Base-by-base conservation (phyloP, 2,797 vertebrate genomes). In the Telmatherina bonti region DNA sequence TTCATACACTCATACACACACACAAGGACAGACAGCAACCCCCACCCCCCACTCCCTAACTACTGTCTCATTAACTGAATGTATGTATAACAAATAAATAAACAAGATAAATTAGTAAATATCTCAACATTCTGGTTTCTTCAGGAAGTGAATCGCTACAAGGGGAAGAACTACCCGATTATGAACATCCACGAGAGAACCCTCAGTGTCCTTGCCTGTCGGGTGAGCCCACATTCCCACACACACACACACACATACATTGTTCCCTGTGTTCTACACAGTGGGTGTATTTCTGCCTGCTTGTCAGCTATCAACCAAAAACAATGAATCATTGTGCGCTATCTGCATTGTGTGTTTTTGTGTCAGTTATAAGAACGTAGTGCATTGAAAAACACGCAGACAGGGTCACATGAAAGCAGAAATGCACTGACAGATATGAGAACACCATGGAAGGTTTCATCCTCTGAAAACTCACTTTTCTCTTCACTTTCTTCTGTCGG, bases 151-250 rank as follows among this genome's bases (percentile, higher is more conserved):
- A 99, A 99, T 87, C 96, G 94, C 45, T 99, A 99, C 94, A 99
- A 99, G 81, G 96, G 97, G 68, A 99, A 99, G 94, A 99, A 99
- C 91, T 99, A 99, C 70, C 97, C 98, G 15, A 99, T 99, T 89
- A 99, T 99, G 97, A 99, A 98, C 90, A 95, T 99, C 83, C 98
- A 99, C 0, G 97, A 99, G 91, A 94, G 97, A 78, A 99, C 97
- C 0, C 95, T 99, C 79, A 98, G 98, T 1, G 98, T 99, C 77
- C 87, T 99, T 89, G 98, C 98, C 58, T 99, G 98, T 82, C 93
- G 97, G 93, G 98, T 99, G 82, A 95, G 96, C 88, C 58, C 62
- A 33, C 67, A 49, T 53, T 68, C 56, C 29, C 26, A 58, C 41
- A 66, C 35, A 27, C 63, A 52, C 60, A 26, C 51, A 64, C 0